phyloP scores from a whole-genome alignment of 2,888 invertebrate species.

The Trichogramma evanescens region DNA sequence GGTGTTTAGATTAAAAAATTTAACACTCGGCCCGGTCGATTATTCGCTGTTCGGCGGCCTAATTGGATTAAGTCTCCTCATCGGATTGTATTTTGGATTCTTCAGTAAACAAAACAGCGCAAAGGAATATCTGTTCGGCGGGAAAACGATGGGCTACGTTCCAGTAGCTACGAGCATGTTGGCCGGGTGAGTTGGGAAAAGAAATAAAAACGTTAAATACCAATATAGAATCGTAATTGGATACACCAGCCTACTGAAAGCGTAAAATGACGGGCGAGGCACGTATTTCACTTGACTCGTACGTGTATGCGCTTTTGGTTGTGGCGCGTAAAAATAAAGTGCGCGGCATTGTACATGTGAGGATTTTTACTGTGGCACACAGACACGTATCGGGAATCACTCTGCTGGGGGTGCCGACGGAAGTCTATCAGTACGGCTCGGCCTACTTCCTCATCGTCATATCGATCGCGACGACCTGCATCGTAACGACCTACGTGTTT shows the following conservation, averaged over 20 bases:
- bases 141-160: conserved; percentile 64
- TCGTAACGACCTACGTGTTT: conserved; percentile 46
- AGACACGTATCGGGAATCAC: conserved; percentile 70
- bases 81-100: conserved; percentile 59
- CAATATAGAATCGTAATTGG: too few species aligned
- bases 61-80: conserved; percentile 50
- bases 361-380: too few species aligned
- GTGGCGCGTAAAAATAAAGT: too few species aligned
- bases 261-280: too few species aligned
- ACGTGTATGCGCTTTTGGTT: too few species aligned
- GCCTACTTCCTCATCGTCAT: conserved; percentile 52
- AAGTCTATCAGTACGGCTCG: conserved; percentile 65
- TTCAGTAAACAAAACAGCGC: conserved; percentile 56
- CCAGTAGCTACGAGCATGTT: conserved; percentile 68
- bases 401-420: conserved; percentile 65
- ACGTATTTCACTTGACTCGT: too few species aligned
- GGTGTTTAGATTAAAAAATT: background rate
- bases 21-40: conserved; percentile 51
- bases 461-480: conserved; percentile 38
- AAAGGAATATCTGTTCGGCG: conserved; percentile 64
- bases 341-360: too few species aligned
- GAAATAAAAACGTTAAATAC: background rate
- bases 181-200: conserved; percentile 53
- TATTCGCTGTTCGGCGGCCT: conserved; percentile 52
- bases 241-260: too few species aligned